phyloP scores from a whole-genome alignment of 1,140 invertebrate species.

The Zaprionus tsacasi region DNA sequence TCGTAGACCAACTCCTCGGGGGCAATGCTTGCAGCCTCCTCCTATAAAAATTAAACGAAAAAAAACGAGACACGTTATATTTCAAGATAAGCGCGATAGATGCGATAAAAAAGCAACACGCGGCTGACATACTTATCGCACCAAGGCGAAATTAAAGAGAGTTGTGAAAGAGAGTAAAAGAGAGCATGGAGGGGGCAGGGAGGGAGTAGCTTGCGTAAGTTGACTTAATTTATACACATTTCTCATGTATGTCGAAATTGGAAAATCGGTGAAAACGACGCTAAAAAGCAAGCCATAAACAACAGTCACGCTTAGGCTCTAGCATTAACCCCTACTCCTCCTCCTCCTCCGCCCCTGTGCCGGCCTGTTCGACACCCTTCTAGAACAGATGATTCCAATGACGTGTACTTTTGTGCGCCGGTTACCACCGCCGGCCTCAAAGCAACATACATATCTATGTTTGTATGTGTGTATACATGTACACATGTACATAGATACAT shows the following conservation, averaged over 20 bases:
- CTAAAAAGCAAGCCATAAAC: constrained; percentile 13
- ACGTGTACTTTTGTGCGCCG: constrained; percentile 73
- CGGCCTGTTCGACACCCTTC: not conserved
- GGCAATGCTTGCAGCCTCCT: constrained; percentile 36
- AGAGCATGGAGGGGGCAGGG: not conserved
- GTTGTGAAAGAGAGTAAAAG: constrained; percentile 11
- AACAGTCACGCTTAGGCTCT: constrained; percentile 13
- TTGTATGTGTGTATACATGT: not conserved
- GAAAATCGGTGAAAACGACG: not conserved
- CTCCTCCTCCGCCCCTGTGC: too few species aligned
- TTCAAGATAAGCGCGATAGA: constrained; percentile 38
- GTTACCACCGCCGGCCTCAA: constrained; percentile 37
- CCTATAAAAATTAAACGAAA: constrained; percentile 44
- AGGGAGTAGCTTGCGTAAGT: constrained; percentile 48
- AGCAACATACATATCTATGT: constrained; percentile 7
- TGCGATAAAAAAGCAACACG: constrained; percentile 52
- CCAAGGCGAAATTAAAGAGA: not conserved
- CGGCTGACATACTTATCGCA: constrained; percentile 53
- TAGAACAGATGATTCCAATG: constrained; percentile 59
- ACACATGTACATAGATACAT: constrained; percentile 3
- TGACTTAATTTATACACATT: constrained; percentile 25
- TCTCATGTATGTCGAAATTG: constrained; percentile 1
- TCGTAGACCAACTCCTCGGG: constrained; percentile 84
- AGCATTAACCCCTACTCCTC: constrained; percentile 14
- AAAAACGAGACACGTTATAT: constrained; percentile 8